A percentile compares a stretch with the other conserved stretches of the same genome.
These are phyloP conservation scores for Vireo altiloquus DNA, from an alignment of 2,113 vertebrate species.

Conservation along the genomic window DNA sequence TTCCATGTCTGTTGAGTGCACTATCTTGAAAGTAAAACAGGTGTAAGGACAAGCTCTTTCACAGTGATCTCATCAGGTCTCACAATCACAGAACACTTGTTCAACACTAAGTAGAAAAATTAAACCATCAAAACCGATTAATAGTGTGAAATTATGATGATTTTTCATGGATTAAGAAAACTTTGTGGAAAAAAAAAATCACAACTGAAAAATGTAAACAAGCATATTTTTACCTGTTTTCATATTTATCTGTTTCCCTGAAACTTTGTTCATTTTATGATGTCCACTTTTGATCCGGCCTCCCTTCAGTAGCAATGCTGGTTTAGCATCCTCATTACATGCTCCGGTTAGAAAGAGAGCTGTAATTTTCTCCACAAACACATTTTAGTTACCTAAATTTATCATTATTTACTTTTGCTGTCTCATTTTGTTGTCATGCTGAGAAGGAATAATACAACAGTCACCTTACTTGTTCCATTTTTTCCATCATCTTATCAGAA, in stretches of 20 bases:
- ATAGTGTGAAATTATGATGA: background rate
- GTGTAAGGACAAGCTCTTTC: background rate
- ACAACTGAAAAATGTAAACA: background rate
- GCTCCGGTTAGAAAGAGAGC: background rate
- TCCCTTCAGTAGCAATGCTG: background rate
- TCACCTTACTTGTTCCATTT: background rate
- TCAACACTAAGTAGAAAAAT: background rate
- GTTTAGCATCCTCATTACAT: background rate
- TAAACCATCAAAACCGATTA: background rate
- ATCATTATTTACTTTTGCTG: background rate
- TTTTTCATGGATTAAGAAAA: background rate
- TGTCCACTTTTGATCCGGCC: fast-evolving
- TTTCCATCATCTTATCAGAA: background rate
- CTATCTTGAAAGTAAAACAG: background rate
- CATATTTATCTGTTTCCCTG: background rate
- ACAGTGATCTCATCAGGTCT: background rate
- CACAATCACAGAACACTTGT: background rate
- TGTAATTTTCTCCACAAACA: background rate
- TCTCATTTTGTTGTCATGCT: background rate
- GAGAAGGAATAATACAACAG: background rate
- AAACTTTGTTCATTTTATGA: background rate
- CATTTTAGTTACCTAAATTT: background rate
- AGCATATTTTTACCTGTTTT: background rate
- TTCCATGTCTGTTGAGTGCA: background rate
- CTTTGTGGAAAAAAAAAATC: background rate